Percentiles rank a stretch among this genome's conserved stretches.
Conservation (phyloP, 2,888 invertebrate genomes). For the Ectemnius lituratus region DNA sequence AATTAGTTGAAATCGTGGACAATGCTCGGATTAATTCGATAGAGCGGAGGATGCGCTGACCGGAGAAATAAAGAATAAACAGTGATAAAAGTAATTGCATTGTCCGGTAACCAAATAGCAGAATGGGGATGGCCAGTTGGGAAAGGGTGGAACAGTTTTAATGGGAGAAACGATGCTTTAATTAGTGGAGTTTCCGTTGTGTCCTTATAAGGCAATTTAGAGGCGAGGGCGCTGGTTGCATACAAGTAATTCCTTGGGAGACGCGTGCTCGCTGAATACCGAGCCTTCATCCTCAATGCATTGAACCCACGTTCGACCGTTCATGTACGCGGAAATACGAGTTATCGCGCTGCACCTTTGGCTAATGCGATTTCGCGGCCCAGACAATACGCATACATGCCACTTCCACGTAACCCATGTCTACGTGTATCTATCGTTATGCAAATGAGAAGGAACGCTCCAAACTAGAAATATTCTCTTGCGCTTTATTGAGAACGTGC, state of each 20-base stretch:
- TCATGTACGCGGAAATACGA: slow-evolving; percentile 13
- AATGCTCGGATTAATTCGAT: slow-evolving; percentile 6
- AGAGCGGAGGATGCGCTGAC: background rate
- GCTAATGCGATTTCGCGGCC: slow-evolving; percentile 15
- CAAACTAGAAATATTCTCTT: too few relatives aligned
- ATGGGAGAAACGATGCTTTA: background rate
- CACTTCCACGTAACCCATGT: slow-evolving; percentile 7
- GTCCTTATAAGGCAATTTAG: slow-evolving; percentile 17
- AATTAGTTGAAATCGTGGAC: background rate
- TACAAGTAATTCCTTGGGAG: slow-evolving; percentile 26
- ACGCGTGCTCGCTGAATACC: slow-evolving; percentile 11
- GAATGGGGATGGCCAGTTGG: background rate
- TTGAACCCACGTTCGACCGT: slow-evolving; percentile 17
- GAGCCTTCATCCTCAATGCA: slow-evolving; percentile 7
- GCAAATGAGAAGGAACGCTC: too few relatives aligned
- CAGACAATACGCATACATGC: slow-evolving; percentile 15
- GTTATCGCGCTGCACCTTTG: slow-evolving; percentile 21
- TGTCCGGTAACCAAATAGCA: background rate
- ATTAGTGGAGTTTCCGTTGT: background rate
- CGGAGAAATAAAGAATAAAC: background rate
- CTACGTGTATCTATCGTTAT: too few relatives aligned
- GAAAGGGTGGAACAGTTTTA: background rate
- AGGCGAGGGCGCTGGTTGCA: background rate
- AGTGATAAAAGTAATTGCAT: background rate
- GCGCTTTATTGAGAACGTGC: too few relatives aligned